Evolutionary conservation across 2,888 invertebrate species (phyloP), one percentile per base, ranked within the genome.

Genomic region (Pseudeuparius sepicola): DNA sequence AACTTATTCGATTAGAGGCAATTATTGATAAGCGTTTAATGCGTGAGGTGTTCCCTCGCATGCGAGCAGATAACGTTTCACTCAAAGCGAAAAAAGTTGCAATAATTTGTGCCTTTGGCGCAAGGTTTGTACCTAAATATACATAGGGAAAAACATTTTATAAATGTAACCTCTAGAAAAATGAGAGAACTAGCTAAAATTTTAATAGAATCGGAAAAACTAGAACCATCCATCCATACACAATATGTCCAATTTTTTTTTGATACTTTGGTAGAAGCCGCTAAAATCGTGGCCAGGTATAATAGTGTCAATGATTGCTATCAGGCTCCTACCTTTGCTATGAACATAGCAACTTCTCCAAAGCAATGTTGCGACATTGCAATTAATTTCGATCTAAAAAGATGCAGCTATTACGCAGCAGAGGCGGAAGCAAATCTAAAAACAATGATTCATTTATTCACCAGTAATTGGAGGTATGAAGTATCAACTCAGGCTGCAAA

Each of bases 331-430:
- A 39, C 42, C 12, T 43, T 26, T 17, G 45, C 43, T 5, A 26
- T 45, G 16, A 45, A 47, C 35, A 42, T 47, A 6, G 33, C 35
- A 11, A 47, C 44, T 15, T 20, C 44, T 11, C 34, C 45, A 7
- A 46, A 47, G 32, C 47, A 49, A 24, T 47, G 47, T 30, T 47
- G 45, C 31, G 43, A 46, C n/a, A 37, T 45, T 13, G 47, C 45
- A 27, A 29, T 41, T 15, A 20, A 23, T 24, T 35, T 15, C 25
- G 40, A 29, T 9, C 27, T 37, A 12, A 38, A 36, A 15, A 31
- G 14, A 9, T 9, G 10, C 12, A 12, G 16, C 14, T 11, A 31
- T 26, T 17, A 29, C 13, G 20, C 32, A 14, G 24, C 28, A 10
- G 32, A 36, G 24, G 29, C 34, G 9, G 39, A 44, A 37, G 37